Percentiles rank a stretch among this genome's conserved stretches.
Evolutionary conservation across 1,140 invertebrate genomes (phyloP).

Genomic region (Trichomalopsis sarcophagae): DNA sequence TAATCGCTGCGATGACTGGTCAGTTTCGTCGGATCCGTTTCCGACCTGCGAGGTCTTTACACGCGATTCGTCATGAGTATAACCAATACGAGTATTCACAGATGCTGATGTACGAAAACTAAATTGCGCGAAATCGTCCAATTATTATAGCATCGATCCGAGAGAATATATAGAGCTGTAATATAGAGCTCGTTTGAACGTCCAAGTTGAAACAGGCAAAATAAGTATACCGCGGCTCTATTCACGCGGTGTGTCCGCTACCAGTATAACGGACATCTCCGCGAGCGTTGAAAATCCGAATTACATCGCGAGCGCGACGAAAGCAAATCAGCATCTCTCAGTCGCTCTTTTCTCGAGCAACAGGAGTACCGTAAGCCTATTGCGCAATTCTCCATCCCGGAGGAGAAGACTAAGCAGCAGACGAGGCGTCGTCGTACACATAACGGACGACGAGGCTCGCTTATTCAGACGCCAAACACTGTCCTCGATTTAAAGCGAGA

Average conservation of each 20-base stretch:
- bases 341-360: neutral
- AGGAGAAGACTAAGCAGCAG: neutral
- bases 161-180: too few relatives aligned
- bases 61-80: too few relatives aligned
- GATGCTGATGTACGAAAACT: too few relatives aligned
- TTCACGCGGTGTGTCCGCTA: neutral
- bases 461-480: neutral
- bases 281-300: neutral
- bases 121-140: too few relatives aligned
- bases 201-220: neutral
- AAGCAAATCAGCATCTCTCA: neutral
- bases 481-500: neutral
- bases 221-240: neutral
- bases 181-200: too few relatives aligned
- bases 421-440: neutral
- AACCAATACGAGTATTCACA: too few relatives aligned
- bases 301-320: neutral
- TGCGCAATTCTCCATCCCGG: neutral
- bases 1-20: neutral
- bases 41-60: too few relatives aligned
- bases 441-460: neutral
- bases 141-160: too few relatives aligned
- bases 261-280: too few relatives aligned
- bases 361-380: too few relatives aligned
- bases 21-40: too few relatives aligned